Conservation (phyloP, 2,113 vertebrate genomes). For the Sceloporus tristichus region DNA sequence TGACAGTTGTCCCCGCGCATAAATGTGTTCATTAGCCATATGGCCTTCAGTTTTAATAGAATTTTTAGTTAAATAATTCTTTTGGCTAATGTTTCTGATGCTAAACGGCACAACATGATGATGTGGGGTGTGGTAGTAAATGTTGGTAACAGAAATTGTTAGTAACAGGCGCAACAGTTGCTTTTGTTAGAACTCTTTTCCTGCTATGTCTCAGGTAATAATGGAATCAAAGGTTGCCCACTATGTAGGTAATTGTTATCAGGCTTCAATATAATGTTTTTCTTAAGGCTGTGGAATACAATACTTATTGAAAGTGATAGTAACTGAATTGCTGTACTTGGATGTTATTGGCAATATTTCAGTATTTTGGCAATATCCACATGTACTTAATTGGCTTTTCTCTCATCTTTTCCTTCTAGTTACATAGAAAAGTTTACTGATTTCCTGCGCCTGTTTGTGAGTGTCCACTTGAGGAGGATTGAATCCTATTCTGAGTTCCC, state of each 20-base stretch:
- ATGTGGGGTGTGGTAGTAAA: slow-evolving; percentile 33
- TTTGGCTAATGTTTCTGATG: slow-evolving; percentile 5
- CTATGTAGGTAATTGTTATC: slow-evolving; percentile 79
- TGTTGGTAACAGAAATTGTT: slow-evolving; percentile 48
- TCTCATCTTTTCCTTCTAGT: slow-evolving; percentile 74
- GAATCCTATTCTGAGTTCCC: slow-evolving; percentile 97
- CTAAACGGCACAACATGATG: slow-evolving; percentile 6
- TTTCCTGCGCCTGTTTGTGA: slow-evolving; percentile 96
- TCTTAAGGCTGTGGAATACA: slow-evolving; percentile 50
- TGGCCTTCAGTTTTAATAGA: background rate
- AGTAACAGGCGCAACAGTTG: slow-evolving; percentile 70
- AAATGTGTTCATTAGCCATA: slow-evolving; percentile 25
- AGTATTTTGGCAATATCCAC: background rate
- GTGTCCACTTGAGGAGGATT: slow-evolving; percentile 93
- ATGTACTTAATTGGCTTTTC: background rate
- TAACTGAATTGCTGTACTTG: slow-evolving; percentile 45
- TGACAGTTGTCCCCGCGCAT: background rate
- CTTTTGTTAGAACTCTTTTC: slow-evolving; percentile 77
- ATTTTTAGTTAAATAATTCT: slow-evolving; percentile 34
- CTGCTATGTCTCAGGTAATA: slow-evolving; percentile 82
- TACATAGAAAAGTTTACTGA: slow-evolving; percentile 99
- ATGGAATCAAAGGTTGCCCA: slow-evolving; percentile 79
- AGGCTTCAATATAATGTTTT: slow-evolving; percentile 75
- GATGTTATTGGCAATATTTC: slow-evolving; percentile 40
- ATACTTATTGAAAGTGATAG: slow-evolving; percentile 56